These are phyloP conservation scores for Boloria euphrosyne DNA, from an alignment of 2,888 invertebrate species.

Conservation along the genomic window DNA sequence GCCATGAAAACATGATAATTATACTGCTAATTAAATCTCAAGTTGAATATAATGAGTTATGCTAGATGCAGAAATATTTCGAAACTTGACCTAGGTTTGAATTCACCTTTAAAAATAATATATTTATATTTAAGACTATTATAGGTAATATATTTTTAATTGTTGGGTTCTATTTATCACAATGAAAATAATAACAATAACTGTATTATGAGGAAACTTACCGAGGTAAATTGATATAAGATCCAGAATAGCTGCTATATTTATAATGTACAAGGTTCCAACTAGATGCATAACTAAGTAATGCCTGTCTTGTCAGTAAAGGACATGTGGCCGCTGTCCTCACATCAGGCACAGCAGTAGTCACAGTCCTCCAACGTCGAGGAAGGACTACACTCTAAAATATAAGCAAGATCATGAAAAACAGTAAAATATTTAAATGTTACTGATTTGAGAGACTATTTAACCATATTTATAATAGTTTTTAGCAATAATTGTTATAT, in stretches of 20 bases:
- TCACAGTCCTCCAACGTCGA: slow-evolving; percentile 89
- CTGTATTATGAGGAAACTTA: slow-evolving; percentile 54
- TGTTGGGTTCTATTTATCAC: not conserved
- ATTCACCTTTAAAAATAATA: slow-evolving; percentile 15
- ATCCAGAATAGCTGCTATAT: slow-evolving; percentile 93
- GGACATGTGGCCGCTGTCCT: slow-evolving; percentile 77
- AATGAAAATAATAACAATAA: not conserved
- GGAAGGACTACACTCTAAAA: slow-evolving; percentile 89
- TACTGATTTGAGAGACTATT: too few relatives aligned
- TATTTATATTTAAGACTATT: slow-evolving; percentile 4
- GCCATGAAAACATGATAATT: slow-evolving; percentile 67
- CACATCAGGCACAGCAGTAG: slow-evolving; percentile 83
- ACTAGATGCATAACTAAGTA: slow-evolving; percentile 90
- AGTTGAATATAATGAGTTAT: slow-evolving; percentile 19
- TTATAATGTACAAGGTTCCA: slow-evolving; percentile 96
- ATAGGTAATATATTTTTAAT: not conserved
- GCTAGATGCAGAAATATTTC: slow-evolving; percentile 18
- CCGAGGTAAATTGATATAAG: slow-evolving; percentile 93
- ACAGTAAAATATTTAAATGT: too few relatives aligned
- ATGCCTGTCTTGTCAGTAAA: slow-evolving; percentile 82
- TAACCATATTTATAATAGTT: too few relatives aligned
- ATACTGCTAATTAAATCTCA: slow-evolving; percentile 56
- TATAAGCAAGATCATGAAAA: not conserved
- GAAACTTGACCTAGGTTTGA: not conserved
- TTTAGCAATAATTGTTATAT: too few relatives aligned